Base-by-base conservation (phyloP, 2,888 invertebrate genomes). In the Drosophila nr. fundita region DNA sequence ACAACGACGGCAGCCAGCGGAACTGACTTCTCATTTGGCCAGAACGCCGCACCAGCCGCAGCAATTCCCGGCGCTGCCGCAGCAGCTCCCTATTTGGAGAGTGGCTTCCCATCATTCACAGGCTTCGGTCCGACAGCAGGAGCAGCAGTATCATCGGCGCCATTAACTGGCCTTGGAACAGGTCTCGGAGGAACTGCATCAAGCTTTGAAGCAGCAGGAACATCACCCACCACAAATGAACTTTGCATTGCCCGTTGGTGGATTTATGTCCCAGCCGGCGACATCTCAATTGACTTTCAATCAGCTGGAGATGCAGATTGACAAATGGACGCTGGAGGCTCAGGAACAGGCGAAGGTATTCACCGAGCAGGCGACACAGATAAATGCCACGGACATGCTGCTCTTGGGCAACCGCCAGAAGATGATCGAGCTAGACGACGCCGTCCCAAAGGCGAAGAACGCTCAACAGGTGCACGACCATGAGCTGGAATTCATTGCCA, bases 361-460 rank as follows among this genome's bases (percentile, higher is more conserved):
- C 91, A 95, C 98, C 71, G 97, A 98, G 92, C 99, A 99, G 92
- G 99, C 99, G 0, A 97, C 97, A 5, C 98, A 98, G 93, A 96
- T 99, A 66, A 99, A 99, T 93, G 97, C 97, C 0, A 99, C 99
- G 99, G 99, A 99, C 91, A 95, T 97, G 76, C 94, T 98, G 48
- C 94, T 99, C 2, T 97, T 98, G 63, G 95, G 96, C 30, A 99
- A 99, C 92, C 98, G 98, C 27, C 98, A 98, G 79, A 98, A 98
- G 94, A 98, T 99, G 78, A 95, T 97, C 0, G 95, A 96, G 79
- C 93, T 99, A 18, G 98, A 98, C 92, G 96, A 96, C 83, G 96
- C 97, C 34, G 96, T 98, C 18, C 97, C 97, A 91, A 95, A 96
- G 62, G 97, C 98, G 0, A 97, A 98, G 92, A 94, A 96, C 55